Conservation (phyloP, 2,888 invertebrate genomes). For the Xestia sexstrigata region DNA sequence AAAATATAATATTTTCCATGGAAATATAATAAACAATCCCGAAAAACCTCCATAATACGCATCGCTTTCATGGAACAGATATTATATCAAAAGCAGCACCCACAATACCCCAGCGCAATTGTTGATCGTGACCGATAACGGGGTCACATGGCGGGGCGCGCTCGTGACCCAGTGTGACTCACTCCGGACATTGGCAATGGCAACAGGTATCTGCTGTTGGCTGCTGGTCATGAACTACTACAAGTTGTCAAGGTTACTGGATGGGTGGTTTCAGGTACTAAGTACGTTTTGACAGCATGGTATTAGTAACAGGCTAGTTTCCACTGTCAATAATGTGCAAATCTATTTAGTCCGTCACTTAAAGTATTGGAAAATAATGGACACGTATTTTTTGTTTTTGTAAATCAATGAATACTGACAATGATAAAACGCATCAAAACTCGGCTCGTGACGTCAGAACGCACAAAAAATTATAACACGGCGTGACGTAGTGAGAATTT, state of each 20-base stretch:
- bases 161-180: slow-evolving; percentile 54
- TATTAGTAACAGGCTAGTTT: not conserved
- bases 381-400: too few relatives aligned
- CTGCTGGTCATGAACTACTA: slow-evolving; percentile 9
- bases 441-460: too few relatives aligned
- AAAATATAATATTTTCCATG: not conserved
- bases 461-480: too few relatives aligned
- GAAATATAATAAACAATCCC: not conserved
- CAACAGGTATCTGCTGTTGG: slow-evolving; percentile 17
- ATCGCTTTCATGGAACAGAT: not conserved
- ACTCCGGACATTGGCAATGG: slow-evolving; percentile 47
- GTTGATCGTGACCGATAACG: slow-evolving; percentile 55
- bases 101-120: not conserved
- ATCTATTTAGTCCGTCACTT: too few relatives aligned
- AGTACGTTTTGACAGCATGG: not conserved
- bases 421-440: too few relatives aligned
- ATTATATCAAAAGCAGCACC: not conserved
- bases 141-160: slow-evolving; percentile 43
- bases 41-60: not conserved
- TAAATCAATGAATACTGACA: too few relatives aligned
- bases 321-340: too few relatives aligned
- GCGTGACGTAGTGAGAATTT: too few relatives aligned
- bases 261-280: not conserved
- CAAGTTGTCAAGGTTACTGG: not conserved
- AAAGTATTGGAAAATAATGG: too few relatives aligned